phyloP scores from a whole-genome alignment of 2,888 invertebrate genomes.

The Drosophila helvetica region DNA sequence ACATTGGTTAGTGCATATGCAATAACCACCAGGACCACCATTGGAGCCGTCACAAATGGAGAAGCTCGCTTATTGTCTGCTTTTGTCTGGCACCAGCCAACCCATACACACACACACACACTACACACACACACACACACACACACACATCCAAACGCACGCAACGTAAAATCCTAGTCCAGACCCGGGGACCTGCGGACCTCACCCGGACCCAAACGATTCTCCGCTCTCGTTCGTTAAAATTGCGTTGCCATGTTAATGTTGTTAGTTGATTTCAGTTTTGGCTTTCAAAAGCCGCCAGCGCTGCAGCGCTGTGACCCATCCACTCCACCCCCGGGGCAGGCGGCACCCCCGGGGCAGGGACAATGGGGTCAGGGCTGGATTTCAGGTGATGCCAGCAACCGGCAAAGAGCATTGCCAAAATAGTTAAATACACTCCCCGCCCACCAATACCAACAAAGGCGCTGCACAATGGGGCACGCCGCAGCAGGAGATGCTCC shows the following conservation, averaged over 20 bases:
- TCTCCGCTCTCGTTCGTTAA: conserved; percentile 44
- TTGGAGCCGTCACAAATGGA: conserved; percentile 48
- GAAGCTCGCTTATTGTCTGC: conserved; percentile 64
- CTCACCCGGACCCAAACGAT: background rate
- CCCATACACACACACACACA: background rate
- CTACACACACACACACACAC: too few relatives aligned
- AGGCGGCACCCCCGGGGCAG: conserved; percentile 7
- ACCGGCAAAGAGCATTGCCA: conserved; percentile 76
- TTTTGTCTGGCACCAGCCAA: conserved; percentile 42
- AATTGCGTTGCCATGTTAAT: conserved; percentile 77
- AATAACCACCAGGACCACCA: conserved; percentile 54
- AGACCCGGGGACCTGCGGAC: background rate
- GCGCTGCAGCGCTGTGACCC: conserved; percentile 28
- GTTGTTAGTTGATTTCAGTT: conserved; percentile 82
- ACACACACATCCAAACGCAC: too few relatives aligned
- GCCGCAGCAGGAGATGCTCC: conserved; percentile 37
- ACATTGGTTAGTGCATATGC: conserved; percentile 53
- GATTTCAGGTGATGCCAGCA: conserved; percentile 73
- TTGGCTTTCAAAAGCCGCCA: conserved; percentile 66
- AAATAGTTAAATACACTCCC: conserved; percentile 69
- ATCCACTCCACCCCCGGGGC: background rate
- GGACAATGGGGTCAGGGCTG: conserved; percentile 56
- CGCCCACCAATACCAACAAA: conserved; percentile 36
- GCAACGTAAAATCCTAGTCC: conserved; percentile 4
- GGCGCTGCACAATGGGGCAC: conserved; percentile 46